These are phyloP conservation scores for Ophioninae sp. DNA, from an alignment of 2,888 invertebrate species.

Conservation along the genomic window DNA sequence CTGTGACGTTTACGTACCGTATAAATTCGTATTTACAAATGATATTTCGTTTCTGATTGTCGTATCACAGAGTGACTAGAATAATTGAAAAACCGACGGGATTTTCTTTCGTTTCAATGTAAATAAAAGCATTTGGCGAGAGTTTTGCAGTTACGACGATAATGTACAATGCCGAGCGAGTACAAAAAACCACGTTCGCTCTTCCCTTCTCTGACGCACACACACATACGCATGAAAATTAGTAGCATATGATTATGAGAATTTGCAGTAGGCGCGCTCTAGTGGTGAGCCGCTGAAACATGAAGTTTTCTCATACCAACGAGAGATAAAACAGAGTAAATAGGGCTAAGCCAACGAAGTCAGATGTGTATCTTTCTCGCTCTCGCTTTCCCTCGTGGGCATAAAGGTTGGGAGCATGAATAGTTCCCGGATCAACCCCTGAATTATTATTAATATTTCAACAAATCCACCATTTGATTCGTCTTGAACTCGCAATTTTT, in stretches of 20 bases:
- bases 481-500: no score
- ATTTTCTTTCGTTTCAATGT: constrained; percentile 27
- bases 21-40: constrained; percentile 42
- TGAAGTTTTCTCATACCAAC: neutral
- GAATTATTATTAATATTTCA: no score
- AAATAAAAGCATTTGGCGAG: constrained; percentile 9
- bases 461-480: no score
- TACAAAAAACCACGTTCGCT: constrained; percentile 44
- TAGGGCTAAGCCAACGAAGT: no score
- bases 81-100: neutral
- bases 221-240: neutral
- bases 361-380: no score
- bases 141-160: constrained; percentile 9
- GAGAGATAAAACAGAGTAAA: neutral
- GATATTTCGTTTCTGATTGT: constrained; percentile 32
- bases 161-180: constrained; percentile 35
- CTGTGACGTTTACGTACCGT: constrained; percentile 10
- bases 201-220: constrained; percentile 13
- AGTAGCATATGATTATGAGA: constrained; percentile 2
- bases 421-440: no score
- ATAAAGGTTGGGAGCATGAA: no score
- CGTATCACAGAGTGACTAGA: constrained; percentile 42
- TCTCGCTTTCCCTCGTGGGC: no score
- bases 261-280: neutral
- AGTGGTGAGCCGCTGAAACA: neutral